Evolutionary conservation across 2,888 invertebrate genomes (phyloP), one percentile per base, ranked within the genome.

Genomic region (Rhagonycha lutea): DNA sequence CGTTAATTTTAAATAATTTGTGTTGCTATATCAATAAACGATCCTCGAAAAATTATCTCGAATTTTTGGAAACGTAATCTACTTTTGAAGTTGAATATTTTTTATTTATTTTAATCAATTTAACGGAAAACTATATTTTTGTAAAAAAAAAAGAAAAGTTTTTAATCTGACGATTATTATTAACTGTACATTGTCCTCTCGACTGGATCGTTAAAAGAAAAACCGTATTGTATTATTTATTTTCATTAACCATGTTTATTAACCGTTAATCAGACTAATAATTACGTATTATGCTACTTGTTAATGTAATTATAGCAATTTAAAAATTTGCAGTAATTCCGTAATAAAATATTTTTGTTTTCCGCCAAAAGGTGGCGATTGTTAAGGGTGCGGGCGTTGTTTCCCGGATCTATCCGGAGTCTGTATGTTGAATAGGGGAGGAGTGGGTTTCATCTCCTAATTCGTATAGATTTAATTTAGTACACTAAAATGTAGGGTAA

Each of bases 341-440:
- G 23, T 65, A 14, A 14, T 8, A 14, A 26, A 65, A 12, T 18
- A 8, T 24, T 65, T 14, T 5, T 23, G 24, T 24, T 65, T 24
- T 65, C 63, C 61, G 70, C 75, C 72, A 72, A 69, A 72, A 76
- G 75, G 75, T 76, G 75, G 75, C 72, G 63, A 70, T 67, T 75
- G 61, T 67, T 76, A 67, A 70, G 75, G 75, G 75, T 73, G 75
- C 75, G 75, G 75, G 72, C 72, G 75, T 72, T 72, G 72, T 67
- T 76, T 68, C 61, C 72, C 69, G 69, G 72, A 72, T 76, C 69
- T 61, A 69, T 72, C 70, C 69, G 69, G 71, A 69, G 29, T 73
- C 73, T 63, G 62, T 61, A 72, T 67, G 68, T 68, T 29, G 61
- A 68, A 61, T 61, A 28, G 65, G 67, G 63, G 28, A 32, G 29